phyloP scores from a whole-genome alignment of 2,113 vertebrate species.

The Ramphastos sulfuratus region DNA sequence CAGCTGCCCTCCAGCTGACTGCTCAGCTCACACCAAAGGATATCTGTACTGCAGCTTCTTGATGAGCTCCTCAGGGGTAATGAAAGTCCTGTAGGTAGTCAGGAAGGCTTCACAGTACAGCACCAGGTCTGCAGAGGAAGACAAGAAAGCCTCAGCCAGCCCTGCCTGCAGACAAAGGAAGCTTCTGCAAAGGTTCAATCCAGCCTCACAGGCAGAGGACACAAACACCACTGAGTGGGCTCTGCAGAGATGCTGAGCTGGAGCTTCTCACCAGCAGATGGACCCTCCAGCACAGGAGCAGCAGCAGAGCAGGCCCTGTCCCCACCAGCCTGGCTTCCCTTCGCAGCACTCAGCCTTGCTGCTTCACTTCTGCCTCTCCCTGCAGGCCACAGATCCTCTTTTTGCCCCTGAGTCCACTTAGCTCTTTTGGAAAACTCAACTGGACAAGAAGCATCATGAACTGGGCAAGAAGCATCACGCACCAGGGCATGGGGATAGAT shows the following conservation, averaged over 20 bases:
- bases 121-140: conserved; percentile 85
- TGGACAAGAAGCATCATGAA: conserved; percentile 25
- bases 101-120: conserved; percentile 98
- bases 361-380: neutral
- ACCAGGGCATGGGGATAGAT: conserved; percentile 37
- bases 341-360: neutral
- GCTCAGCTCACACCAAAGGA: conserved; percentile 75
- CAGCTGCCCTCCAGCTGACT: neutral
- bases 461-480: conserved; percentile 55
- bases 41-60: conserved; percentile 99
- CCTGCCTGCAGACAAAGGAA: neutral
- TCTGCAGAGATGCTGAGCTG: neutral
- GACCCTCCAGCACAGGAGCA: conserved; percentile 5
- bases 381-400: neutral
- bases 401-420: neutral
- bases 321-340: neutral
- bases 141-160: neutral
- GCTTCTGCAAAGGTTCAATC: neutral
- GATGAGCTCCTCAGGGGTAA: conserved; percentile 95
- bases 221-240: neutral
- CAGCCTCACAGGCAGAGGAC: neutral
- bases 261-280: conserved; percentile 42
- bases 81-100: conserved; percentile 97
- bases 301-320: neutral
- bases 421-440: conserved; percentile 2